Evolutionary conservation across 2,113 vertebrate genomes (phyloP).

Genomic region (Chunga burmeisteri): DNA sequence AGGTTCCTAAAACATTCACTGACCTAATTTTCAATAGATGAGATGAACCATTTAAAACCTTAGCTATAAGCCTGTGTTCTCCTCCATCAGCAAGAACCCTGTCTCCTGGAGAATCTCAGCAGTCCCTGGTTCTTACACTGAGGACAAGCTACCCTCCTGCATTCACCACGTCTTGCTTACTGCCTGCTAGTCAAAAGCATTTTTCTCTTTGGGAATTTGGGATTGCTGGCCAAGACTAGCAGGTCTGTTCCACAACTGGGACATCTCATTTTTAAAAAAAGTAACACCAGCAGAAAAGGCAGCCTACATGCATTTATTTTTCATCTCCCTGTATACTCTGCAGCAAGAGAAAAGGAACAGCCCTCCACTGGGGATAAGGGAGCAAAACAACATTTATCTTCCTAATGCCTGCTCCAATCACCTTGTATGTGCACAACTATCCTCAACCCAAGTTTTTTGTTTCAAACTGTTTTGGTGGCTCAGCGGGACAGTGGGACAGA

Average conservation of each 20-base stretch:
- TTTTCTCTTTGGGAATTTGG: background rate
- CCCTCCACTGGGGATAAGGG: background rate
- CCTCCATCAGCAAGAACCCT: background rate
- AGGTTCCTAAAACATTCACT: background rate
- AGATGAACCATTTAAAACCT: background rate
- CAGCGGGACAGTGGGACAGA: background rate
- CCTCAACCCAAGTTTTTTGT: background rate
- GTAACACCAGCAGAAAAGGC: background rate
- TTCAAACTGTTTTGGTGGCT: background rate
- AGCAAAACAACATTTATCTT: background rate
- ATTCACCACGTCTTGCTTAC: background rate
- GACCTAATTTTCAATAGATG: background rate
- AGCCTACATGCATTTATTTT: background rate
- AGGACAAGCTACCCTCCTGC: rapidly evolving
- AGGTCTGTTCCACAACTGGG: background rate
- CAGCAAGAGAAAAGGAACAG: background rate
- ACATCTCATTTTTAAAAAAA: background rate
- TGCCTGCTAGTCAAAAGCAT: background rate
- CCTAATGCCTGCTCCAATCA: background rate
- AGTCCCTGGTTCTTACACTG: background rate
- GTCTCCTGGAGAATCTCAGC: background rate
- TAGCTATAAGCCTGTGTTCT: background rate
- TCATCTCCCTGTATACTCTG: background rate
- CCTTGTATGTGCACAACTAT: background rate
- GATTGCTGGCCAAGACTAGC: background rate